phyloP scores from a whole-genome alignment of 1,140 invertebrate species.

The Homalodisca vitripennis region DNA sequence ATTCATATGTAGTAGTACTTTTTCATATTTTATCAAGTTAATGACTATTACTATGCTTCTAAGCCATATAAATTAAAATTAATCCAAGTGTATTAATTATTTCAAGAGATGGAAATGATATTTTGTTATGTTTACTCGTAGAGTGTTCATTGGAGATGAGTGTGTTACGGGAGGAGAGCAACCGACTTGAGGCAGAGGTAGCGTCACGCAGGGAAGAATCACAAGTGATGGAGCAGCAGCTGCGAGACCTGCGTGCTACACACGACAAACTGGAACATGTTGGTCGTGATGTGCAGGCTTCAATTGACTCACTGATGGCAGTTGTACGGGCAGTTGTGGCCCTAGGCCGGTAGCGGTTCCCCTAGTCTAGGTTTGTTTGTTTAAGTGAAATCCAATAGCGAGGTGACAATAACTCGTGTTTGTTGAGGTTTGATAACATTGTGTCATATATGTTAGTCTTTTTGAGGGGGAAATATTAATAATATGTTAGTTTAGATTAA shows the following conservation, averaged over 20 bases:
- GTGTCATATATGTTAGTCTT: background rate
- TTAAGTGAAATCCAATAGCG: slow-evolving; percentile 1
- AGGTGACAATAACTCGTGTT: background rate
- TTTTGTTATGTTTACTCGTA: slow-evolving; percentile 7
- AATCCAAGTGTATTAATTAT: no score
- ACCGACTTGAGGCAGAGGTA: background rate
- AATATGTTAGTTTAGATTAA: background rate
- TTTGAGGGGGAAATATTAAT: background rate
- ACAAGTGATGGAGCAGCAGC: background rate
- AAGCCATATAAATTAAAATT: no score
- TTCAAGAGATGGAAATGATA: no score
- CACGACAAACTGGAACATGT: background rate
- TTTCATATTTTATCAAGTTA: no score
- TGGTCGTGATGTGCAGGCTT: background rate
- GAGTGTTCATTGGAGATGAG: slow-evolving; percentile 14
- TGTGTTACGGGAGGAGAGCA: slow-evolving; percentile 16
- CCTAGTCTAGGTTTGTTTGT: slow-evolving; percentile 31
- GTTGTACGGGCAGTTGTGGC: slow-evolving; percentile 40
- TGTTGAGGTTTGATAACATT: background rate
- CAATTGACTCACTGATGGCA: slow-evolving; percentile 16
- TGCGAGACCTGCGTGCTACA: background rate
- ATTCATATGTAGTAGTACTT: no score
- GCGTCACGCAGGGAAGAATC: background rate
- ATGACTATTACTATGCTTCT: no score
- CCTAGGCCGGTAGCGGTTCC: slow-evolving; percentile 35